phyloP scores from a whole-genome alignment of 2,888 invertebrate genomes.

The Plusia festucae region DNA sequence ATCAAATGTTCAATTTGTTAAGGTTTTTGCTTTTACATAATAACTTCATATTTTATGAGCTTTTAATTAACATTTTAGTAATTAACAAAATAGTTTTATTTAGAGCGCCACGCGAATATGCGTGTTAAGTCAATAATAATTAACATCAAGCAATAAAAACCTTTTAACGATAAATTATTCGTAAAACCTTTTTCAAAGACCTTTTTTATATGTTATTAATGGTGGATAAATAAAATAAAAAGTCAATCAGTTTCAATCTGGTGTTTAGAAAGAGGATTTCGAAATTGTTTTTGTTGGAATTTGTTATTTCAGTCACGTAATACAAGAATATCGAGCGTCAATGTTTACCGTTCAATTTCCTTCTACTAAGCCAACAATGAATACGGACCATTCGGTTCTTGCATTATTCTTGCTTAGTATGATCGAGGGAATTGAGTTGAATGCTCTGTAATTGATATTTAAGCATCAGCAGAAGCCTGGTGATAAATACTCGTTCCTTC shows the following conservation, averaged over 20 bases:
- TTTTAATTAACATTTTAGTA: slow-evolving; percentile 38
- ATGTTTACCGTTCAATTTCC: slow-evolving; percentile 22
- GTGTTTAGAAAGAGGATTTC: slow-evolving; percentile 16
- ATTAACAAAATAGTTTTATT: slow-evolving; percentile 31
- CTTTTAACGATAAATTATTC: slow-evolving; percentile 27
- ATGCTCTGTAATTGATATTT: background rate
- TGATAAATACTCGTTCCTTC: background rate
- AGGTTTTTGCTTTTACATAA: slow-evolving; percentile 12
- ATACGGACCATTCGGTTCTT: slow-evolving; percentile 14
- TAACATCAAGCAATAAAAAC: slow-evolving; percentile 25
- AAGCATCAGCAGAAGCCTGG: too few relatives aligned
- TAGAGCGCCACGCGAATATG: slow-evolving; percentile 19
- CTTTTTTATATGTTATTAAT: slow-evolving; percentile 29
- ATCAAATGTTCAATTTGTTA: slow-evolving; percentile 22
- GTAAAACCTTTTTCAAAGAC: slow-evolving; percentile 17
- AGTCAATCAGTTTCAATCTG: slow-evolving; percentile 25
- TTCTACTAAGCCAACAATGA: slow-evolving; percentile 20
- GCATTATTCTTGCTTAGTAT: slow-evolving; percentile 11
- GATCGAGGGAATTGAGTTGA: slow-evolving; percentile 15
- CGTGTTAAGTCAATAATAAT: slow-evolving; percentile 14
- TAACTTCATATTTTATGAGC: slow-evolving; percentile 14
- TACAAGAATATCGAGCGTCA: background rate
- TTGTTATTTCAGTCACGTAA: background rate
- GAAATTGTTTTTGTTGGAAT: background rate
- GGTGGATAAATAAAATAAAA: slow-evolving; percentile 24